A percentile compares a stretch with the other conserved stretches of the same genome.
phyloP scores from a whole-genome alignment of 2,797 vertebrate genomes.

The Lagorchestes hirsutus region DNA sequence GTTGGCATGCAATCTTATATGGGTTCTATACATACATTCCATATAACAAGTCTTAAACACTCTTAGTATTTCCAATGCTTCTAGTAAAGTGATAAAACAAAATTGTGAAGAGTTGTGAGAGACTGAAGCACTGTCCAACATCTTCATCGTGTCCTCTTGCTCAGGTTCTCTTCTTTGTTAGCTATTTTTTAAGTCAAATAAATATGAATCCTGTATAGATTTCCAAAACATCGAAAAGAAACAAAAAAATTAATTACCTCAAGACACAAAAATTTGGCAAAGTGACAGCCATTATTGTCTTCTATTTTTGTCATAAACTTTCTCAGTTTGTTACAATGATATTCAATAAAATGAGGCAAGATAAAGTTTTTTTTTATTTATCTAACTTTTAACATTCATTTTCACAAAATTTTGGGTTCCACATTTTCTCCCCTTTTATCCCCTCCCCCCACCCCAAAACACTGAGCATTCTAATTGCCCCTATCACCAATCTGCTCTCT shows the following conservation, averaged over 20 bases:
- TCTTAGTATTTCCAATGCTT: neutral
- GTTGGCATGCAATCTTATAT: too few species aligned
- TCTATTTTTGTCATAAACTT: neutral
- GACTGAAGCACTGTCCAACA: neutral
- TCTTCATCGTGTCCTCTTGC: neutral
- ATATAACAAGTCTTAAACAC: neutral
- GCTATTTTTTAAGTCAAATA: neutral
- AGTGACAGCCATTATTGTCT: neutral
- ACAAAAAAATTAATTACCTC: neutral
- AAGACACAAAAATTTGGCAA: neutral
- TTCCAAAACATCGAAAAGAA: neutral
- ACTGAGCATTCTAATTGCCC: too few species aligned
- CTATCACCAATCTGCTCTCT: too few species aligned
- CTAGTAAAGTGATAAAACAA: neutral
- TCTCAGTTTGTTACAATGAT: neutral
- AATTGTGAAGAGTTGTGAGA: neutral
- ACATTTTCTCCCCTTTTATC: too few species aligned
- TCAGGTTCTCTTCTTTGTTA: neutral
- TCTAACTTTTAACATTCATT: too few species aligned
- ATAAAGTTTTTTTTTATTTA: neutral
- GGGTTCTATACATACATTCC: too few species aligned
- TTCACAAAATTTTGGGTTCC: too few species aligned
- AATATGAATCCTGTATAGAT: neutral
- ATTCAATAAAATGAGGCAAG: neutral
- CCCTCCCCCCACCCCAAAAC: too few species aligned